Evolutionary conservation across 2,888 invertebrate genomes (phyloP).

Genomic region (Junonia oenone): DNA sequence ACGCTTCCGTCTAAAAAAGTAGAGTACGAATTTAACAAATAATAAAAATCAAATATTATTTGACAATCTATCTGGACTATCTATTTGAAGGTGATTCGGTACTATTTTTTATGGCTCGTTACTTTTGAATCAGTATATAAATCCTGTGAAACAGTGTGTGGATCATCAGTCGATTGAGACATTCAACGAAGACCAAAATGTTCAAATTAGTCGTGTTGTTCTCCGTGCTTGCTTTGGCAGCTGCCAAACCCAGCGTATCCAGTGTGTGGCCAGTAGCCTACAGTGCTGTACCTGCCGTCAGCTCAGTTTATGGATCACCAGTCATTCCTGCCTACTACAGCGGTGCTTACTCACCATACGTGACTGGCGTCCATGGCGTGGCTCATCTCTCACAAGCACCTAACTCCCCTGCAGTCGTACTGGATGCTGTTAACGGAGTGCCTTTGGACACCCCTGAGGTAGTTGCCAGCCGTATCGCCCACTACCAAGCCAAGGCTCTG

Average conservation of each 20-base stretch:
- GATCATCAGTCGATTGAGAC: constrained; percentile 62
- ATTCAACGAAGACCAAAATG: constrained; percentile 73
- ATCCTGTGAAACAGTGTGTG: constrained; percentile 40
- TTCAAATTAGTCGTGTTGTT: constrained; percentile 81
- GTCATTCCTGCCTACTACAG: constrained; percentile 41
- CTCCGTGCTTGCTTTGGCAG: constrained; percentile 78
- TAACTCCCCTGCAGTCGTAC: constrained; percentile 64
- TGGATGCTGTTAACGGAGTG: constrained; percentile 65
- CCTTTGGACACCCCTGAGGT: constrained; percentile 73
- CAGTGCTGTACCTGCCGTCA: constrained; percentile 41
- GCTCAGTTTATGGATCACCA: constrained; percentile 41
- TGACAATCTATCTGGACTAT: constrained; percentile 25
- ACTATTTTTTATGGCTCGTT: constrained; percentile 44
- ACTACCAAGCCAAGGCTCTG: constrained; percentile 67
- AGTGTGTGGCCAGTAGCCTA: constrained; percentile 51
- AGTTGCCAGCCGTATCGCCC: constrained; percentile 67
- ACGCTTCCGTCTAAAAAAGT: constrained; percentile 28
- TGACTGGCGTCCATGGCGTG: constrained; percentile 32
- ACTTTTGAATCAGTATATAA: constrained; percentile 51
- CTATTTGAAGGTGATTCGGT: constrained; percentile 55
- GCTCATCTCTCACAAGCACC: constrained; percentile 50
- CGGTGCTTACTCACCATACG: constrained; percentile 36
- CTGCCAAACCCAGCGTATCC: constrained; percentile 74
- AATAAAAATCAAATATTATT: constrained; percentile 28
- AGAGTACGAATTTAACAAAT: constrained; percentile 4